Conservation (phyloP, 2,797 vertebrate genomes). For the Rhodeus uyekii region DNA sequence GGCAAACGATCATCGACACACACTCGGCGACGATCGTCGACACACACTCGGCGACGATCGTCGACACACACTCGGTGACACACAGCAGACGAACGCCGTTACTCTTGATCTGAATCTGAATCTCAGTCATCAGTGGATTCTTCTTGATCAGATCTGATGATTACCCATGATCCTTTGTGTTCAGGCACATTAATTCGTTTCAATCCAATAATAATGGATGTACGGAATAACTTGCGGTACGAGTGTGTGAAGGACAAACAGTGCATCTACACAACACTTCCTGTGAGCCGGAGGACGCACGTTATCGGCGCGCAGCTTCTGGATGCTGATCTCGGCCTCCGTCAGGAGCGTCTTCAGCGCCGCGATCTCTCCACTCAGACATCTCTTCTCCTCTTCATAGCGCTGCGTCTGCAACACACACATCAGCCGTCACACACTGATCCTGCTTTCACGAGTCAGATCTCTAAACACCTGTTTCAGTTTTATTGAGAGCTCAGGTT, state of each 20-base stretch:
- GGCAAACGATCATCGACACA: not conserved
- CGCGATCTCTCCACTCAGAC: slow-evolving; percentile 91
- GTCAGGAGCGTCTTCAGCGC: slow-evolving; percentile 95
- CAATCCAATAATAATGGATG: too few species aligned
- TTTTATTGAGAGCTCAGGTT: not conserved
- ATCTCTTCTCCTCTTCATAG: slow-evolving; percentile 93
- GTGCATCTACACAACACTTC: too few species aligned
- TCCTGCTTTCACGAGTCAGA: not conserved
- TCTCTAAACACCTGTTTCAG: not conserved
- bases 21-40: not conserved
- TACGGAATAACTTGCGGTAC: too few species aligned
- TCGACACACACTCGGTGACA: too few species aligned
- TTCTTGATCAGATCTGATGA: too few species aligned
- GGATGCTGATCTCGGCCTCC: slow-evolving; percentile 95
- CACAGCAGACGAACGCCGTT: not conserved
- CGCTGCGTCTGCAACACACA: slow-evolving; percentile 83
- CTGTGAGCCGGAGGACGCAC: too few species aligned
- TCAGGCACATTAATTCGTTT: too few species aligned
- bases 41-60: too few species aligned
- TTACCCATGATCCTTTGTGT: too few species aligned
- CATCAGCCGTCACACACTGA: not conserved
- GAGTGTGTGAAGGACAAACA: too few species aligned
- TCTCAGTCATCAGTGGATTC: too few species aligned
- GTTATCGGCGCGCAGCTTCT: slow-evolving; percentile 94
- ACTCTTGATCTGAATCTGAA: not conserved